Percentiles rank a stretch among this genome's conserved stretches.
These are phyloP conservation scores for Apoderus coryli DNA, from an alignment of 2,888 invertebrate genomes.

Conservation along the genomic window DNA sequence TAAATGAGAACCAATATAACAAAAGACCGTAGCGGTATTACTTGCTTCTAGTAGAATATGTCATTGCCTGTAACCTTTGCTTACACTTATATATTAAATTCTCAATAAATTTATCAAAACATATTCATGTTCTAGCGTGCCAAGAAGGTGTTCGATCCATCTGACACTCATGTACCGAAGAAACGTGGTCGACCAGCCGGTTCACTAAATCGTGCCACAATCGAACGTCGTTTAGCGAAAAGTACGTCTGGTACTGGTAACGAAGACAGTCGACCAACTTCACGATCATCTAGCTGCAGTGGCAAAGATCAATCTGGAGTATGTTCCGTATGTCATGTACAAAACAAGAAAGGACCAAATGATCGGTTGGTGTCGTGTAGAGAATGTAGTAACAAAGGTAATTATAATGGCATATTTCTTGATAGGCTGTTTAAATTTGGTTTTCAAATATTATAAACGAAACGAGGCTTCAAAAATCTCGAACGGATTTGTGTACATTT, in stretches of 20 bases:
- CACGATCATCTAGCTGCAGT: conserved; percentile 29
- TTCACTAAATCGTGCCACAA: conserved; percentile 43
- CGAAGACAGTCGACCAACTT: conserved; percentile 27
- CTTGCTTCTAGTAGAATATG: too few relatives aligned
- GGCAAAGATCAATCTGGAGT: conserved; percentile 39
- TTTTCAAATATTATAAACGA: too few relatives aligned
- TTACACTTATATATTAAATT: too few relatives aligned
- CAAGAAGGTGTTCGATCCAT: conserved; percentile 75
- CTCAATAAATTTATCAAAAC: too few relatives aligned
- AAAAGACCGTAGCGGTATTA: too few relatives aligned
- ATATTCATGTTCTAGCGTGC: conserved; percentile 60
- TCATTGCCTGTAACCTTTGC: too few relatives aligned
- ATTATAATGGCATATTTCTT: too few relatives aligned
- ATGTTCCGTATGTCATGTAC: conserved; percentile 46
- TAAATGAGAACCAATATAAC: too few relatives aligned
- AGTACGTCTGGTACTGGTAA: conserved; percentile 18
- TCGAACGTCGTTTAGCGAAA: conserved; percentile 35
- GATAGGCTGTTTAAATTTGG: too few relatives aligned
- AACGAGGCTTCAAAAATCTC: too few relatives aligned
- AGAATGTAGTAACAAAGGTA: conserved; percentile 58
- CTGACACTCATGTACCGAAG: conserved; percentile 64
- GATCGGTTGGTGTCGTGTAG: conserved; percentile 53
- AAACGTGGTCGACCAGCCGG: conserved; percentile 54
- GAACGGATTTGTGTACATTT: too few relatives aligned
- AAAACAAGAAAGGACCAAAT: conserved; percentile 41